Conservation (phyloP, 2,797 vertebrate species). For the Pipistrellus nathusii region DNA sequence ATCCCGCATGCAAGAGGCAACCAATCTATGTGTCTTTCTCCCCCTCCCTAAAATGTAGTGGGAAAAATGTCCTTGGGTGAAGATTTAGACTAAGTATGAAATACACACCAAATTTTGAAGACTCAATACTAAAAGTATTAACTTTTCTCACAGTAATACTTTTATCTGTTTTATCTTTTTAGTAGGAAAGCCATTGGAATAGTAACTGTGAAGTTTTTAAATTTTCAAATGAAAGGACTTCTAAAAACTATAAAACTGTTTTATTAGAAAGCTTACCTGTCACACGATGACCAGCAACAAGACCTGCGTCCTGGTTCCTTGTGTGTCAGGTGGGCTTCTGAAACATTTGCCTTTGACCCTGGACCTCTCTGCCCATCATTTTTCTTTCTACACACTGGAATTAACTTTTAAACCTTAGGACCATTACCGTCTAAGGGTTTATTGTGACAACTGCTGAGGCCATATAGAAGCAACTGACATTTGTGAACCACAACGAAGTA, state of each 20-base stretch:
- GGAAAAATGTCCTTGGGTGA: too few relatives aligned
- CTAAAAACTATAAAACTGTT: not conserved
- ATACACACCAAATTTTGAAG: slow-evolving; percentile 30
- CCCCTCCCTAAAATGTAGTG: too few relatives aligned
- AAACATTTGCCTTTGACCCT: not conserved
- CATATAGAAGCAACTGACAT: not conserved
- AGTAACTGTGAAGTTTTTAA: not conserved
- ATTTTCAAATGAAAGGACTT: slow-evolving; percentile 11
- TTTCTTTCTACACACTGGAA: not conserved
- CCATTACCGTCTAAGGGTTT: not conserved
- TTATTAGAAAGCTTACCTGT: not conserved
- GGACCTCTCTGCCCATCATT: not conserved
- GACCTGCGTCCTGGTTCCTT: not conserved
- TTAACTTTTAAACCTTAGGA: not conserved
- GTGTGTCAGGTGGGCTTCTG: not conserved
- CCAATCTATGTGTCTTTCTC: too few relatives aligned
- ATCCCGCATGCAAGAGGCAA: too few relatives aligned
- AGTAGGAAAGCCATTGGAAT: not conserved
- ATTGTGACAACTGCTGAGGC: not conserved
- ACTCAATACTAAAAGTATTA: not conserved
- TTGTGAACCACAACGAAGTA: not conserved
- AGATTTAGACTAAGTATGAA: not conserved
- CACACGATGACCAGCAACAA: not conserved
- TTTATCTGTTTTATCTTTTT: slow-evolving; percentile 26
- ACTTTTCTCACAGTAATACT: not conserved